Conservation (phyloP, 2,113 vertebrate species). For the Bubo blakistoni region DNA sequence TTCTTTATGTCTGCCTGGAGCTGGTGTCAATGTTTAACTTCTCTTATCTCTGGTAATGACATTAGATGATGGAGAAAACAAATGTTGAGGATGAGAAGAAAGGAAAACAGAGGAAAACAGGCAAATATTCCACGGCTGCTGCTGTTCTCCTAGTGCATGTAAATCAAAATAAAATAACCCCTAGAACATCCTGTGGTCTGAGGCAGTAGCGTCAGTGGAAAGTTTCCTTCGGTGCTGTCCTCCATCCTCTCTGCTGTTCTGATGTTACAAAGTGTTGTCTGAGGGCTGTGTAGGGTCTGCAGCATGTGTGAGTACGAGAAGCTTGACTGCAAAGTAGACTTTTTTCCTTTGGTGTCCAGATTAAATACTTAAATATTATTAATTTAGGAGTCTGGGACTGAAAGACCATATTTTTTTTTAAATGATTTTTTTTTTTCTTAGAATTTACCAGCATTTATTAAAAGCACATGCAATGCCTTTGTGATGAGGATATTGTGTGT, state of each 20-base stretch:
- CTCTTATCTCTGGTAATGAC: not conserved
- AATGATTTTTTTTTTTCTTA: not conserved
- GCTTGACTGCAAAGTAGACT: not conserved
- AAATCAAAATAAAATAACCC: not conserved
- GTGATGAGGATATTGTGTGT: not conserved
- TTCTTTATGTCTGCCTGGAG: not conserved
- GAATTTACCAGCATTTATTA: not conserved
- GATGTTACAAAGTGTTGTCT: not conserved
- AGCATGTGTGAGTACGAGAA: not conserved
- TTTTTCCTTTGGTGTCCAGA: not conserved
- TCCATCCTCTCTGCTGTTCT: not conserved
- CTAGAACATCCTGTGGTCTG: accelerated
- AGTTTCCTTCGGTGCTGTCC: not conserved
- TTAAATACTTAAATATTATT: not conserved
- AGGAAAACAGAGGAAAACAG: not conserved
- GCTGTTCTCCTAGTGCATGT: not conserved
- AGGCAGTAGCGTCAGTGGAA: not conserved
- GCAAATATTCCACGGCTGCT: not conserved
- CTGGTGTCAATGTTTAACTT: not conserved
- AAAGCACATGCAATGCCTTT: accelerated
- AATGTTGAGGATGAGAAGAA: not conserved
- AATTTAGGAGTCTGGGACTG: not conserved
- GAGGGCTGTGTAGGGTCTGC: not conserved
- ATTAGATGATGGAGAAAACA: not conserved
- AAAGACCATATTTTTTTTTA: not conserved